Percentiles rank a stretch among this genome's conserved stretches.
Evolutionary conservation across 1,140 invertebrate species (phyloP).

Genomic region (Maniola jurtina): DNA sequence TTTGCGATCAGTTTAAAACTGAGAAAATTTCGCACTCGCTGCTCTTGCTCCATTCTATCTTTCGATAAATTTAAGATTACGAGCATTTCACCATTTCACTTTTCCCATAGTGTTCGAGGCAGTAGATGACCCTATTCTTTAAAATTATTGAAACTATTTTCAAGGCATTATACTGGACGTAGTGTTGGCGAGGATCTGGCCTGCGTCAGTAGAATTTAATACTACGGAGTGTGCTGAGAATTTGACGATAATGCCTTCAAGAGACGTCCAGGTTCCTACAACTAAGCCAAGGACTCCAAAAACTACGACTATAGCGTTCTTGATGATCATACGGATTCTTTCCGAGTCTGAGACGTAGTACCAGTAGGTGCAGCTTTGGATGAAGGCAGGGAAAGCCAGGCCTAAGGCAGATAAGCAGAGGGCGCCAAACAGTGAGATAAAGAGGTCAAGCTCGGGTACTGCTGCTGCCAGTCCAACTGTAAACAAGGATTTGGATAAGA

Average conservation of each 20-base stretch:
- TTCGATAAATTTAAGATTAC: no score
- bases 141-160: constrained; percentile 6
- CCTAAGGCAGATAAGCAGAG: constrained; percentile 91
- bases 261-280: constrained; percentile 85
- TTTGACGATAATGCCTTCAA: constrained; percentile 81
- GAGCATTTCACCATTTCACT: no score
- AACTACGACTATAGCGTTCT: constrained; percentile 85
- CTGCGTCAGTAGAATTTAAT: constrained; percentile 32
- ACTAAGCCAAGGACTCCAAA: constrained; percentile 84
- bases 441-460: constrained; percentile 90
- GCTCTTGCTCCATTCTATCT: no score
- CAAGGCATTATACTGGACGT: constrained; percentile 33
- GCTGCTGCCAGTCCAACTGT: constrained; percentile 88
- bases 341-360: constrained; percentile 72
- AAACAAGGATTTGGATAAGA: background rate
- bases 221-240: constrained; percentile 56
- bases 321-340: constrained; percentile 79
- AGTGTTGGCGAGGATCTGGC: constrained; percentile 26
- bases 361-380: constrained; percentile 84
- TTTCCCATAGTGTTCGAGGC: no score
- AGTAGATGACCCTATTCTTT: background rate
- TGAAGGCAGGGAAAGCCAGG: constrained; percentile 92
- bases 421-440: constrained; percentile 95
- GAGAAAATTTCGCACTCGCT: no score
- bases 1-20: no score